Evolutionary conservation across 2,888 invertebrate genomes (phyloP).

Genomic region (Tribolium freemani): DNA sequence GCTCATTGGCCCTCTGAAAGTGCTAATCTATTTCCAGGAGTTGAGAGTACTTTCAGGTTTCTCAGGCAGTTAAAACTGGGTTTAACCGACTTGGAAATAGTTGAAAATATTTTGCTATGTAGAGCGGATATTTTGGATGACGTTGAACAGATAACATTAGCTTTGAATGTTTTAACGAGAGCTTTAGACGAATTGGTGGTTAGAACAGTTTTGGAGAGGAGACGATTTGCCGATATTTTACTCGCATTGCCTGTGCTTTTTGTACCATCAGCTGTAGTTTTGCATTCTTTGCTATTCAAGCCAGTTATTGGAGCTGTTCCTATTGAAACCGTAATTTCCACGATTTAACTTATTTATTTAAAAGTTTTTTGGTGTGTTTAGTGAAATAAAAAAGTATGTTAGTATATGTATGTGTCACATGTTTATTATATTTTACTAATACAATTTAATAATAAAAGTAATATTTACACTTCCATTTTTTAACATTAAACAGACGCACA

Average conservation of each 20-base stretch:
- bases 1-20: slow-evolving; percentile 72
- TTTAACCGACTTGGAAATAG: slow-evolving; percentile 55
- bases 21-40: slow-evolving; percentile 61
- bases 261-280: slow-evolving; percentile 55
- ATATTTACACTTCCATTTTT: slow-evolving; percentile 32
- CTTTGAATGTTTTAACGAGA: slow-evolving; percentile 49
- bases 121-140: slow-evolving; percentile 61
- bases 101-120: slow-evolving; percentile 64
- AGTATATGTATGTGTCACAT: slow-evolving; percentile 30
- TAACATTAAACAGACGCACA: slow-evolving; percentile 28
- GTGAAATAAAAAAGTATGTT: background rate
- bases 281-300: slow-evolving; percentile 63
- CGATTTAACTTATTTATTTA: too few species aligned
- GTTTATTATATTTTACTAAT: slow-evolving; percentile 34
- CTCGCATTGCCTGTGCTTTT: slow-evolving; percentile 60
- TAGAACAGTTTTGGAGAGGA: slow-evolving; percentile 51
- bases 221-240: slow-evolving; percentile 57
- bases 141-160: slow-evolving; percentile 53
- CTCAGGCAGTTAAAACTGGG: slow-evolving; percentile 57
- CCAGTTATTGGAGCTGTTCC: slow-evolving; percentile 66
- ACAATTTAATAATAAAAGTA: slow-evolving; percentile 35
- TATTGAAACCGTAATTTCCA: slow-evolving; percentile 66
- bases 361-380: too few species aligned
- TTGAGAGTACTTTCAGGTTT: slow-evolving; percentile 52
- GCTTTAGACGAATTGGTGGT: slow-evolving; percentile 52